Evolutionary conservation across 2,888 invertebrate species (phyloP).

Genomic region (Dinocampus coccinellae): DNA sequence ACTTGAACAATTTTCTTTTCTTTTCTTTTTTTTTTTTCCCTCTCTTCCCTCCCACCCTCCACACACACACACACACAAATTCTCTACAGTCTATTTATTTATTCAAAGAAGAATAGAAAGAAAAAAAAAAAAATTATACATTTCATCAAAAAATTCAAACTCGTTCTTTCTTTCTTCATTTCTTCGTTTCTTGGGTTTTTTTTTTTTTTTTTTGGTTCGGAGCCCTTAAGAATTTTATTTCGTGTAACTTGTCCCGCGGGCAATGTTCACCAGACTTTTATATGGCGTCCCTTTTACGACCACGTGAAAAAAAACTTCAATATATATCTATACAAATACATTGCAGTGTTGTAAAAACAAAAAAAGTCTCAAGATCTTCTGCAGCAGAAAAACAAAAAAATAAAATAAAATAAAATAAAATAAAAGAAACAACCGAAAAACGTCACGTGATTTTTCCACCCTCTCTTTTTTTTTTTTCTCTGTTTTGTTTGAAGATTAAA

Average conservation of each 20-base stretch:
- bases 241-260: conserved; percentile 19
- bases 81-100: neutral
- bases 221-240: conserved; percentile 23
- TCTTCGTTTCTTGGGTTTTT: no score
- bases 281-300: conserved; percentile 26
- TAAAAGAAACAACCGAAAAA: no score
- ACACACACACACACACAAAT: neutral
- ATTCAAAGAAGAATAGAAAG: neutral
- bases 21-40: neutral
- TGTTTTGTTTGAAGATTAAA: no score
- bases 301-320: conserved; percentile 12
- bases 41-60: neutral
- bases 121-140: neutral
- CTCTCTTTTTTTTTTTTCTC: neutral
- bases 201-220: conserved; percentile 1
- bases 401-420: no score
- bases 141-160: neutral
- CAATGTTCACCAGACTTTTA: conserved; percentile 18
- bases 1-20: neutral
- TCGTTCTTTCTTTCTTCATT: neutral
- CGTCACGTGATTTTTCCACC: neutral
- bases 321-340: neutral
- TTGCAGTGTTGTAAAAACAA: neutral
- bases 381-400: neutral
- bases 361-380: neutral